Percentiles rank a stretch among this genome's conserved stretches.
Conservation (phyloP, 2,888 invertebrate species). For the Cenopis cana region DNA sequence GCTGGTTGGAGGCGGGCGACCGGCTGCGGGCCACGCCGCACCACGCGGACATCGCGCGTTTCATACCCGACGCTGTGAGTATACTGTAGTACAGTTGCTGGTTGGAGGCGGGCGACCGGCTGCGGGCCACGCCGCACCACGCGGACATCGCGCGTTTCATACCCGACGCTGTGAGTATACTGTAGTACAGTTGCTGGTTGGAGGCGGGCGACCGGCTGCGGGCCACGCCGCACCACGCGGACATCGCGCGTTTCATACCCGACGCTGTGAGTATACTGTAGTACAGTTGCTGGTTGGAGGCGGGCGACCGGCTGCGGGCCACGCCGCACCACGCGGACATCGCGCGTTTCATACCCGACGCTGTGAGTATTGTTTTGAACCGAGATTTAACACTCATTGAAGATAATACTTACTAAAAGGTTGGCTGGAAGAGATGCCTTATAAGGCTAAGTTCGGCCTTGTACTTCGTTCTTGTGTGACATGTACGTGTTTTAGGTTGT, state of each 20-base stretch:
- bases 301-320: constrained; percentile 64
- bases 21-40: constrained; percentile 60
- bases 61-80: constrained; percentile 65
- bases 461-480: no score
- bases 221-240: constrained; percentile 63
- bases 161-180: constrained; percentile 62
- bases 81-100: constrained; percentile 64
- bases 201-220: constrained; percentile 67
- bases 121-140: constrained; percentile 60
- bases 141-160: constrained; percentile 69
- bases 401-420: no score
- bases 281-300: constrained; percentile 67
- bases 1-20: constrained; percentile 72
- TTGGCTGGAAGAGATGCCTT: no score
- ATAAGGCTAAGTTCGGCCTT: no score
- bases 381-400: no score
- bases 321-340: constrained; percentile 66
- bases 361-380: constrained; percentile 55
- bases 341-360: constrained; percentile 64
- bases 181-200: constrained; percentile 67
- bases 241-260: constrained; percentile 65
- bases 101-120: constrained; percentile 69
- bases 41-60: constrained; percentile 66
- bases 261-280: constrained; percentile 65
- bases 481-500: no score